Conservation (phyloP, 2,888 invertebrate genomes). For the Ditula angustiorana region DNA sequence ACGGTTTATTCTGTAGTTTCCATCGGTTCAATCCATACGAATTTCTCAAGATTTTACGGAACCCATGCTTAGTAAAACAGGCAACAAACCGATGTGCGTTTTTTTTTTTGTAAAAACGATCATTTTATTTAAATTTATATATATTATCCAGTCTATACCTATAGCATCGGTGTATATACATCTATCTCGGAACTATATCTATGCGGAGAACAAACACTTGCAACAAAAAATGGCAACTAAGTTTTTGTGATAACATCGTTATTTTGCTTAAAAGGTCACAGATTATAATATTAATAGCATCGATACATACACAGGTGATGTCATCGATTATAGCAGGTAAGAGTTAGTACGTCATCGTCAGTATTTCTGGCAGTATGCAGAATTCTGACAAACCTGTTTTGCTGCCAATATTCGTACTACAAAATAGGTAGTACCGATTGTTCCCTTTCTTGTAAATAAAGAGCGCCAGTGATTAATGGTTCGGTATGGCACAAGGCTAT, state of each 20-base stretch:
- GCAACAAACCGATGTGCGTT: too few species aligned
- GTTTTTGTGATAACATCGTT: neutral
- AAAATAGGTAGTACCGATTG: conserved; percentile 48
- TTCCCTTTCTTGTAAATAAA: conserved; percentile 53
- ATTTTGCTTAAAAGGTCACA: neutral
- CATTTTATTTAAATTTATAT: too few species aligned
- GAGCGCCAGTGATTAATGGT: conserved; percentile 53
- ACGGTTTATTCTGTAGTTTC: too few species aligned
- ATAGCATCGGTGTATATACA: too few species aligned
- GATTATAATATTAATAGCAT: conserved; percentile 1
- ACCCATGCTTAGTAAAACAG: too few species aligned
- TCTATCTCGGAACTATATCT: too few species aligned
- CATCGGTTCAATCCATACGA: too few species aligned
- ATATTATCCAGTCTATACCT: too few species aligned
- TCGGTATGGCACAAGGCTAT: conserved; percentile 41
- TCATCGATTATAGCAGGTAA: neutral
- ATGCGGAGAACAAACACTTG: neutral
- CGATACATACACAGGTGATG: neutral
- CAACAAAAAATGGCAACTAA: neutral
- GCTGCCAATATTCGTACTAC: conserved; percentile 43
- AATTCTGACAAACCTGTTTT: neutral
- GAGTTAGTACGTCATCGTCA: too few species aligned
- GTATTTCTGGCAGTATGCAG: neutral
- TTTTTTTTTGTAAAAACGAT: too few species aligned
- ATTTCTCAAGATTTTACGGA: too few species aligned